Base-by-base conservation (phyloP, 1,140 invertebrate species). In the Dinothrombium tinctorium region DNA sequence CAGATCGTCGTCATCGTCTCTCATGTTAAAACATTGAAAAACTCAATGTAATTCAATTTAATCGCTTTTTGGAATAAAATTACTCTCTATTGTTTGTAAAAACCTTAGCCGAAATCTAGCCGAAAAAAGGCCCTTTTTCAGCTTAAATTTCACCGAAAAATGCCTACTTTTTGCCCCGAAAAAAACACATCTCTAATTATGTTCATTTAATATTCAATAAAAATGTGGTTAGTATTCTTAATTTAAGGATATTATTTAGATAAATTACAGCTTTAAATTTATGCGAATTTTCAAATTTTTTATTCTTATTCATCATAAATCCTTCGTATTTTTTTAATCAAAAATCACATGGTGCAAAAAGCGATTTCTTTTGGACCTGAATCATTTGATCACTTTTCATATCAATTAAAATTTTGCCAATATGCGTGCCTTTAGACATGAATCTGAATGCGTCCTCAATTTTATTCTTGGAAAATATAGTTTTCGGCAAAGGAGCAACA, bases 351-450 rank as follows among this genome's bases (percentile, higher is more conserved):
- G 60, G 49, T 69, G 70, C 1, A 57, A 28, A 4, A 53, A 50
- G 1, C 71, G 1, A 9, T 6, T 44, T 20, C 44, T 19, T 21
- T 41, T 19, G 50, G 44, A 5, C 32, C 14, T 24, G 58, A 51
- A 2, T 64, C 35, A 26, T 25, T 37, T 7, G 7, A 20, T 21
- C 33, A 9, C 38, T 55, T 52, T 49, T 58, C 55, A 8, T 57
- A 54, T 68, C 57, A 20, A 68, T 52, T 2, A 68, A 31, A 12
- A 96, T 86, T 66, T 95, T 95, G 49, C 89, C 89, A 45, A 92
- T 89, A 58, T 95, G 87, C 62, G 84, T 89, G 28, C 87, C 87
- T 1, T 78, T 73, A 15, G 84, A 86, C 82, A 96, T 94, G 55
- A 70, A 95, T 47, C 72, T 65, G 66, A 92, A 94, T 3, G 84